Conservation (phyloP, 1,140 invertebrate genomes). For the Drosophila insularis region DNA sequence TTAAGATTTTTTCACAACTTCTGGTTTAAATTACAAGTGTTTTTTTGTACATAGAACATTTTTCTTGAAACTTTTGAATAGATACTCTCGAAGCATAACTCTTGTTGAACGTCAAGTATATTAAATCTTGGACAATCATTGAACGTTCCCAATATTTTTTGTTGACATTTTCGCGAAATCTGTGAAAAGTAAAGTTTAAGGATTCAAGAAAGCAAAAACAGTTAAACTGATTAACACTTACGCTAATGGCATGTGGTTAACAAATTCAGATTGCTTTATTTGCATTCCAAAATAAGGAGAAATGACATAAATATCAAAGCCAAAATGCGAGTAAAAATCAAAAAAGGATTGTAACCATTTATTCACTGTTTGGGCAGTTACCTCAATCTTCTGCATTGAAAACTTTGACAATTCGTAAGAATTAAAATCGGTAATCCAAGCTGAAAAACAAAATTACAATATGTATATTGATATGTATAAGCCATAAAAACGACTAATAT, state of each 20-base stretch:
- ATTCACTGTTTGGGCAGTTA: background rate
- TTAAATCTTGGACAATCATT: conserved; percentile 2
- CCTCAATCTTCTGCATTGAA: background rate
- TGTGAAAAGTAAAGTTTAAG: background rate
- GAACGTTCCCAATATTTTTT: background rate
- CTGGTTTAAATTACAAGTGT: too few relatives aligned
- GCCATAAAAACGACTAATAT: too few relatives aligned
- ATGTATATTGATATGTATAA: background rate
- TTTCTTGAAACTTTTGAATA: too few relatives aligned
- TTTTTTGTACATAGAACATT: too few relatives aligned
- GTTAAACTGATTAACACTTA: background rate
- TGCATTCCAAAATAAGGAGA: background rate
- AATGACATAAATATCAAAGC: background rate
- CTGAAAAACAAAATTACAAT: background rate
- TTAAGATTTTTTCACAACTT: too few relatives aligned
- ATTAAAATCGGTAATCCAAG: background rate
- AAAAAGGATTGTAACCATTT: background rate
- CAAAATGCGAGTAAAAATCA: background rate
- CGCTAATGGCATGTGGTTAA: background rate
- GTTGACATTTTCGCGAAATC: background rate
- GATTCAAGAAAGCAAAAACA: background rate
- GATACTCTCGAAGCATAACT: background rate
- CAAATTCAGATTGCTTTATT: background rate
- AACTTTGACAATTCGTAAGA: background rate
- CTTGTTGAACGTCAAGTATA: background rate